These are phyloP conservation scores for Microplitis mediator DNA, from an alignment of 1,140 invertebrate genomes.

Conservation along the genomic window DNA sequence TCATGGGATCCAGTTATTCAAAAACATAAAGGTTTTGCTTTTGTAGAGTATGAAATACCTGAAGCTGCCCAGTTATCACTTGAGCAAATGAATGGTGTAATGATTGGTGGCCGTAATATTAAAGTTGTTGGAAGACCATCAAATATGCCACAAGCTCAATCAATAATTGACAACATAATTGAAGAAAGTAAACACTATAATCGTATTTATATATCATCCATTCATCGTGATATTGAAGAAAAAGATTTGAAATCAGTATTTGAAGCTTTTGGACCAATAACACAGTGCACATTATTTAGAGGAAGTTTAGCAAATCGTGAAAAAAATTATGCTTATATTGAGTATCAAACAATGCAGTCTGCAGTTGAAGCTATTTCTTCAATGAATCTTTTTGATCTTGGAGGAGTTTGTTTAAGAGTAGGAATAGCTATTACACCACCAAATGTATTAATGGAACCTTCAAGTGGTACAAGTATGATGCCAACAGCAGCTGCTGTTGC, in stretches of 20 bases:
- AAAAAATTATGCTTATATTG: conserved; percentile 98
- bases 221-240: conserved; percentile 97
- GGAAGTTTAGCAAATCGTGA: conserved; percentile 85
- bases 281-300: conserved; percentile 88
- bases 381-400: conserved; percentile 99
- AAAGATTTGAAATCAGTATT: conserved; percentile 99
- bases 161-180: conserved; percentile 98
- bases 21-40: conserved; percentile 99
- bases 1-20: conserved; percentile 99
- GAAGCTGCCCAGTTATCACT: conserved; percentile 97
- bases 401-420: conserved; percentile 94
- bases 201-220: conserved; percentile 96
- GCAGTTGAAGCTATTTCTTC: conserved; percentile 96
- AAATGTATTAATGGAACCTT: conserved; percentile 82
- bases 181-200: conserved; percentile 98
- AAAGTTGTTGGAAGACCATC: conserved; percentile 71
- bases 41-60: conserved; percentile 99
- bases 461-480: conserved; percentile 81
- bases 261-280: conserved; percentile 98
- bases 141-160: conserved; percentile 92
- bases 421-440: conserved; percentile 95
- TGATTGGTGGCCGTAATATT: conserved; percentile 95
- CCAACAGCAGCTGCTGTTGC: conserved; percentile 93
- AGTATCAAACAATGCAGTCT: conserved; percentile 92
- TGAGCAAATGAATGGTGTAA: conserved; percentile 99